These are phyloP conservation scores for Archegozetes longisetosus DNA, from an alignment of 1,140 invertebrate genomes.

Conservation along the genomic window DNA sequence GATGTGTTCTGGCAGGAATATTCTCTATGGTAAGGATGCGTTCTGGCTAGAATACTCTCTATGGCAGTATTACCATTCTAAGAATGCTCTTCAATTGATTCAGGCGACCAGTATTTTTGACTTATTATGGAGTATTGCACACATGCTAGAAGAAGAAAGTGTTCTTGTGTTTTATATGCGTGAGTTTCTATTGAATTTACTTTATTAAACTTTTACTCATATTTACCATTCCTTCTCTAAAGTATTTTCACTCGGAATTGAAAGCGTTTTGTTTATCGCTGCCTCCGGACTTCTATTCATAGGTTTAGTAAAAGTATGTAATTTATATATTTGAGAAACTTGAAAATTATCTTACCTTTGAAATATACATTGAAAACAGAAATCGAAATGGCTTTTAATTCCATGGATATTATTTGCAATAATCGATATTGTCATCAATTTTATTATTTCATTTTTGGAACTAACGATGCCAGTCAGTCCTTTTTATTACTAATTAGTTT, in stretches of 20 bases:
- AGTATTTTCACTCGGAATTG: conserved; percentile 11
- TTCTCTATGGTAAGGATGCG: conserved; percentile 10
- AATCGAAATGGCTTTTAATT: conserved; percentile 3
- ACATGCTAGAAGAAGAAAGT: conserved; percentile 11
- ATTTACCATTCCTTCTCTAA: background rate
- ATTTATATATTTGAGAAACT: background rate
- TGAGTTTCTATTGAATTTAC: background rate
- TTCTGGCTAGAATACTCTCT: conserved; percentile 9
- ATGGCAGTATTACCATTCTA: conserved; percentile 8
- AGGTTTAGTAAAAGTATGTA: conserved; percentile 6
- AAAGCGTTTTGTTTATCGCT: conserved; percentile 14
- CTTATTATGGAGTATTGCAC: conserved; percentile 12
- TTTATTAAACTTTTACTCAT: background rate
- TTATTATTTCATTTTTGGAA: conserved; percentile 9
- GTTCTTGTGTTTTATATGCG: conserved; percentile 7
- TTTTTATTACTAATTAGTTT: background rate
- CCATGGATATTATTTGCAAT: conserved; percentile 10
- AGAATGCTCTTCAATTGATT: too few species aligned
- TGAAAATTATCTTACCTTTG: background rate
- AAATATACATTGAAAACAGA: background rate
- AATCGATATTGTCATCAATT: conserved; percentile 6
- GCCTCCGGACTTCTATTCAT: conserved; percentile 6
- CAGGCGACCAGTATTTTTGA: conserved; percentile 14
- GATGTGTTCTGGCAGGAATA: conserved; percentile 11
- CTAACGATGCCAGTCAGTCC: conserved; percentile 7